Conservation (phyloP, 2,888 invertebrate genomes). For the Lepidocyrtoides sp. region DNA sequence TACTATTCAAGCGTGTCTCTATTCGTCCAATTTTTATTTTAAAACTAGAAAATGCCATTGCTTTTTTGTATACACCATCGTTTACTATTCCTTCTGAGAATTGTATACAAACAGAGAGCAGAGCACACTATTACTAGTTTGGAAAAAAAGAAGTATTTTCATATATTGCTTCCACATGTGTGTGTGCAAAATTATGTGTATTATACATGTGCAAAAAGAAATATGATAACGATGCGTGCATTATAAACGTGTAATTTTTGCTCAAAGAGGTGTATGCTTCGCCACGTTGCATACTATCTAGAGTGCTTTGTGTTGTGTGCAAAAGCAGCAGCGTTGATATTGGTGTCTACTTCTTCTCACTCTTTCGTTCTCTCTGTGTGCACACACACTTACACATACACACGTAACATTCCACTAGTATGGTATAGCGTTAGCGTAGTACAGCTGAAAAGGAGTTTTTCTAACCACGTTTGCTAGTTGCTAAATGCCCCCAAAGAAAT, state of each 20-base stretch:
- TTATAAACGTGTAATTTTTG: neutral
- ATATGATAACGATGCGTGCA: slow-evolving; percentile 2
- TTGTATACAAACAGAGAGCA: slow-evolving; percentile 32
- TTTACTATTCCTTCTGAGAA: too few species aligned
- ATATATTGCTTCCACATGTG: slow-evolving; percentile 8
- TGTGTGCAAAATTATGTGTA: slow-evolving; percentile 28
- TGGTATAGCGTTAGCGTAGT: too few species aligned
- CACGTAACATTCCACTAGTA: too few species aligned
- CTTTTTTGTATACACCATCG: neutral
- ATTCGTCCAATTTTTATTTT: neutral
- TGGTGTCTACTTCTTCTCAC: too few species aligned
- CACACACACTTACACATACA: too few species aligned
- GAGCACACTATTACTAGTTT: too few species aligned
- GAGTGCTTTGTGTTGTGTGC: neutral
- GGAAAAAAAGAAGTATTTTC: too few species aligned
- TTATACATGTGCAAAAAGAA: neutral
- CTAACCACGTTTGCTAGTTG: neutral
- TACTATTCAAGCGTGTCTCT: slow-evolving; percentile 5
- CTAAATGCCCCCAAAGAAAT: neutral
- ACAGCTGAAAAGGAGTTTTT: neutral
- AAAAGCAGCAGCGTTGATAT: neutral
- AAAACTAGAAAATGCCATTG: neutral
- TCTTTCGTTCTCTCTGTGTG: too few species aligned
- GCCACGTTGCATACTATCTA: too few species aligned
- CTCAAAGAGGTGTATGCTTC: neutral